Evolutionary conservation across 2,797 vertebrate genomes (phyloP), one percentile per base, ranked within the genome.

Genomic region (Valencia hispanica): DNA sequence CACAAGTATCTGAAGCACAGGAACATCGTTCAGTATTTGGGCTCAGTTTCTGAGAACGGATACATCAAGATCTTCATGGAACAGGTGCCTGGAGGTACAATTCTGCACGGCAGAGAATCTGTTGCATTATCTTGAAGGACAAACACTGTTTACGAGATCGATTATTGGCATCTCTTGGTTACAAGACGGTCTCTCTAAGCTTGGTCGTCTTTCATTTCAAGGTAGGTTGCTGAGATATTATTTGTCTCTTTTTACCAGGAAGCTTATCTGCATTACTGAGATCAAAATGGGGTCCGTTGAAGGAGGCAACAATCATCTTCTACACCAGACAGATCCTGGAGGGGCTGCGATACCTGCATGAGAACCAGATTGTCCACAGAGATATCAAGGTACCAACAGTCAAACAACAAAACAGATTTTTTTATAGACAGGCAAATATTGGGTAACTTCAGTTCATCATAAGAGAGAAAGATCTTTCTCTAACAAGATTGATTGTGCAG

Each of bases 1-100:
- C 98, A 99, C 93, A 99, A 99, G 73, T 98, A 99, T 87, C 95
- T 99, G 77, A 99, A 99, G 81, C 98, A 99, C 92, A 97, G 98
- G 93, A 99, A 99, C 93, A 99, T 99, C 50, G 98, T 99, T 74
- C 98, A 99, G 87, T 99, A 99, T 91, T 88, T 99, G 91, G 98
- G 98, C 76, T 99, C 98, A 4, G 95, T 99, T 79, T 99, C 97
- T 75, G 97, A 99, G 91, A 96, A 97, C 30, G 96, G 97, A 78
- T 99, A 98, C 94, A 99, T 99, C 94, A 99, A 99, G 94, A 99
- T 99, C 93, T 99, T 99, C 91, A 99, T 99, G 98, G 98, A 99
- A 82, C 98, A 99, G 87, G 98, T 99, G 43, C 98, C 98, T 41
- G 98, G 98, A 95, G 98, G 98, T 99, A 94, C 91, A 95, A 89